Percentiles rank a stretch among this genome's conserved stretches.
Conservation (phyloP, 23 tunicate genomes). For the Phallusia fumigata region DNA sequence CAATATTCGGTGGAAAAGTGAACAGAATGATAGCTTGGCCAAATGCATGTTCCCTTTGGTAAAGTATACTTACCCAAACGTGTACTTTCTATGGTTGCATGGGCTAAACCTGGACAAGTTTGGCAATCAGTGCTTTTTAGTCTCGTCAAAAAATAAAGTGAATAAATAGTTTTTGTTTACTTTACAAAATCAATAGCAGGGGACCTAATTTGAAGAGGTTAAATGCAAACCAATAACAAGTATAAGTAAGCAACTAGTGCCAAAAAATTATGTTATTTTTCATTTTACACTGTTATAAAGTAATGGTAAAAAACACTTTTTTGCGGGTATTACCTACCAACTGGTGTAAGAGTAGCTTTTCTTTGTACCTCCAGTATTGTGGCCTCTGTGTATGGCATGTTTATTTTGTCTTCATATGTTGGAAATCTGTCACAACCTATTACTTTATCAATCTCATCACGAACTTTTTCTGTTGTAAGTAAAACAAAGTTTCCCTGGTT, state of each 20-base stretch:
- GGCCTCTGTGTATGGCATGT: constrained; percentile 27
- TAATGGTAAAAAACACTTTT: no score
- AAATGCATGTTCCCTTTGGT: constrained; percentile 17
- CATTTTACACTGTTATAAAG: no score
- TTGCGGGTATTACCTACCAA: no score
- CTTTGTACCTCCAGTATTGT: constrained; percentile 39
- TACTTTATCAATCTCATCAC: constrained; percentile 13
- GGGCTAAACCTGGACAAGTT: constrained; percentile 15
- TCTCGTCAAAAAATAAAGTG: no score
- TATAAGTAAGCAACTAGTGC: no score
- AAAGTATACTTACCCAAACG: constrained; percentile 1
- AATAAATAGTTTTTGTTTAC: no score
- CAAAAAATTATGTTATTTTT: no score
- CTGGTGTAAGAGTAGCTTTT: no score
- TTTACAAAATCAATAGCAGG: no score
- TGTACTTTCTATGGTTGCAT: constrained; percentile 11
- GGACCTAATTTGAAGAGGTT: no score
- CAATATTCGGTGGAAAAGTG: constrained; percentile 14
- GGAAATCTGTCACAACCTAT: not conserved
- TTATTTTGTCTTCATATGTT: constrained; percentile 5
- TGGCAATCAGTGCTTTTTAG: no score
- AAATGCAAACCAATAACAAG: no score
- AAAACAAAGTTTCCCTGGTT: not conserved
- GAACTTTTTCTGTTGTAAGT: constrained; percentile 24
- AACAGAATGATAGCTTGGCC: not conserved